Conservation (phyloP, 2,888 invertebrate genomes). For the Volucella bombylans region DNA sequence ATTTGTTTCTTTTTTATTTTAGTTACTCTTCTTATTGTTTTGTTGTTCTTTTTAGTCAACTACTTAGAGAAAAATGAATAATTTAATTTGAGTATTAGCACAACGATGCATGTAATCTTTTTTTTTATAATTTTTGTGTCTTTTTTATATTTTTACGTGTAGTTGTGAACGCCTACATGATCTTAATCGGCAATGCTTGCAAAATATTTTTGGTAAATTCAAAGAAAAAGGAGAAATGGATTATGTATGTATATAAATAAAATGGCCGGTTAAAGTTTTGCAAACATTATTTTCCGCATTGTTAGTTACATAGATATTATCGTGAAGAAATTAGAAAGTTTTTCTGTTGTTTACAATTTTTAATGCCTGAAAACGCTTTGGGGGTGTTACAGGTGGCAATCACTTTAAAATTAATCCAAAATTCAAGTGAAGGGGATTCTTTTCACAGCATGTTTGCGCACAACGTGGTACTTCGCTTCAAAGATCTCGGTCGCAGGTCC, state of each 20-base stretch:
- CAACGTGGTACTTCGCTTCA: too few species aligned
- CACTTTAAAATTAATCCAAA: too few species aligned
- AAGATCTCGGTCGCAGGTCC: too few species aligned
- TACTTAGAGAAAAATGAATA: slow-evolving; percentile 40
- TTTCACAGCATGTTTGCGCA: too few species aligned
- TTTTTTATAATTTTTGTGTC: neutral
- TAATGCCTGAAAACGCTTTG: too few species aligned
- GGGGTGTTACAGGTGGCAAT: too few species aligned
- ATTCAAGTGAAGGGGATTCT: too few species aligned
- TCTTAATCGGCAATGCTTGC: slow-evolving; percentile 25
- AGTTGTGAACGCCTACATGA: slow-evolving; percentile 42
- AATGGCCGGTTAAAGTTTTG: slow-evolving; percentile 9
- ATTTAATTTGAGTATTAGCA: slow-evolving; percentile 55
- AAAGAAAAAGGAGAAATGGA: neutral
- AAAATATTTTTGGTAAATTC: slow-evolving; percentile 40
- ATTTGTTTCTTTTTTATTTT: slow-evolving; percentile 6
- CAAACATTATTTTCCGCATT: too few species aligned
- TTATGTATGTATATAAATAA: neutral
- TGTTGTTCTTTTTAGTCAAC: neutral
- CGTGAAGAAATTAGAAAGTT: too few species aligned
- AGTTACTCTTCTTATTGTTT: slow-evolving; percentile 15
- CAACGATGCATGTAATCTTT: neutral
- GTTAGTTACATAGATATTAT: too few species aligned
- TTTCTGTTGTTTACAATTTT: too few species aligned
- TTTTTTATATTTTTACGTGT: slow-evolving; percentile 1